These are phyloP conservation scores for Condylura cristata DNA, from an alignment of 2,113 vertebrate genomes.

Conservation along the genomic window DNA sequence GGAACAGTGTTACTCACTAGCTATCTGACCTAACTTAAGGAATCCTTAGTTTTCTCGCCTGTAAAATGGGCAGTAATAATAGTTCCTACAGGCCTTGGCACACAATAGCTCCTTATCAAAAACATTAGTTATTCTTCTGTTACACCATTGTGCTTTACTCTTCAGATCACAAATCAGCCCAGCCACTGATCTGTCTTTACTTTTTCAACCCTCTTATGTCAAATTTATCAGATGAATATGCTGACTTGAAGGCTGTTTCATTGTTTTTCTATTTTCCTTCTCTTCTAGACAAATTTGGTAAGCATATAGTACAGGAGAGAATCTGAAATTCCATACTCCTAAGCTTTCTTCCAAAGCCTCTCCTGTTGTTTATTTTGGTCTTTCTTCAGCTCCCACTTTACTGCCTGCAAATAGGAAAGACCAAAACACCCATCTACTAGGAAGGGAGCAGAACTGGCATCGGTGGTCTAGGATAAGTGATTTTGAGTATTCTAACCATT, in stretches of 20 bases:
- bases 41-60: neutral
- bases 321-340: neutral
- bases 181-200: neutral
- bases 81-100: neutral
- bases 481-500: neutral
- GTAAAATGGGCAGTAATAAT: neutral
- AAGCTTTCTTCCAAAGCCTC: neutral
- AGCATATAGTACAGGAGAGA: neutral
- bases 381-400: neutral
- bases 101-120: neutral
- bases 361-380: neutral
- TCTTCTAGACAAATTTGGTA: neutral
- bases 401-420: neutral
- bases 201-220: neutral
- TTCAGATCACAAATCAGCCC: neutral
- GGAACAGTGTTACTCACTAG: neutral
- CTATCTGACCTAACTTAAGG: neutral
- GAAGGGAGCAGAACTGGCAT: neutral
- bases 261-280: conserved; percentile 34
- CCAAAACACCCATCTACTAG: neutral
- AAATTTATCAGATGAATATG: neutral
- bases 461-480: neutral
- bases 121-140: neutral
- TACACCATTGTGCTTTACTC: neutral
- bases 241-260: conserved; percentile 5